A percentile compares a stretch with the other conserved stretches of the same genome.
Conservation (phyloP, 2,888 invertebrate genomes). For the Catocala sponsa region DNA sequence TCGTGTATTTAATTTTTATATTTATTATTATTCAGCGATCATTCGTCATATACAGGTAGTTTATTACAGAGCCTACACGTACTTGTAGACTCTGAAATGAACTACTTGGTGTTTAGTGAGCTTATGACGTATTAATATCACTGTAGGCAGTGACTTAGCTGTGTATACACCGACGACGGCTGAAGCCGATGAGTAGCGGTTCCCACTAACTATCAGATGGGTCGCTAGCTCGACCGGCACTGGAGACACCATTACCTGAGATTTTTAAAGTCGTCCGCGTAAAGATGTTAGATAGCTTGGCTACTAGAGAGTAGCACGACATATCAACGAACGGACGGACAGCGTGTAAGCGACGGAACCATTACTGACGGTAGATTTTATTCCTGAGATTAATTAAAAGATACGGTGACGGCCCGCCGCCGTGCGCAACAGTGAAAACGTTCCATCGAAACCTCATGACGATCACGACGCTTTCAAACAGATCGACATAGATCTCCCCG, state of each 20-base stretch:
- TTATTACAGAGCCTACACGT: too few relatives aligned
- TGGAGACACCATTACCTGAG: neutral
- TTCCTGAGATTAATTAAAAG: slow-evolving; percentile 86
- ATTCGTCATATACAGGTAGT: too few relatives aligned
- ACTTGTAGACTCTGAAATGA: too few relatives aligned
- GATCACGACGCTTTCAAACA: slow-evolving; percentile 56
- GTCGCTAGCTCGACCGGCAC: too few relatives aligned
- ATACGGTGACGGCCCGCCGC: slow-evolving; percentile 70
- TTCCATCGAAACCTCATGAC: slow-evolving; percentile 65
- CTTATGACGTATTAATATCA: too few relatives aligned
- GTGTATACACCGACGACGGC: too few relatives aligned
- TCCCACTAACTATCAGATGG: too few relatives aligned
- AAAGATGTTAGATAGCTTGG: slow-evolving; percentile 6
- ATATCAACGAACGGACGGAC: slow-evolving; percentile 58
- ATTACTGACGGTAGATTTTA: slow-evolving; percentile 78
- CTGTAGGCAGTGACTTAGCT: too few relatives aligned
- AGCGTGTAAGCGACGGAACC: slow-evolving; percentile 70
- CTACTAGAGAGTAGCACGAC: slow-evolving; percentile 58
- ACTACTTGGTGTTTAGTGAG: too few relatives aligned
- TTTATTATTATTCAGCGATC: too few relatives aligned
- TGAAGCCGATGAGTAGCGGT: too few relatives aligned
- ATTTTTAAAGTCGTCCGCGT: slow-evolving; percentile 2
- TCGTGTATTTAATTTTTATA: neutral
- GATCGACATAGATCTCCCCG: slow-evolving; percentile 53
- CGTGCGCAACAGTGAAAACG: slow-evolving; percentile 76